Conservation (phyloP, 2,888 invertebrate species). For the Calameuta pallipes region DNA sequence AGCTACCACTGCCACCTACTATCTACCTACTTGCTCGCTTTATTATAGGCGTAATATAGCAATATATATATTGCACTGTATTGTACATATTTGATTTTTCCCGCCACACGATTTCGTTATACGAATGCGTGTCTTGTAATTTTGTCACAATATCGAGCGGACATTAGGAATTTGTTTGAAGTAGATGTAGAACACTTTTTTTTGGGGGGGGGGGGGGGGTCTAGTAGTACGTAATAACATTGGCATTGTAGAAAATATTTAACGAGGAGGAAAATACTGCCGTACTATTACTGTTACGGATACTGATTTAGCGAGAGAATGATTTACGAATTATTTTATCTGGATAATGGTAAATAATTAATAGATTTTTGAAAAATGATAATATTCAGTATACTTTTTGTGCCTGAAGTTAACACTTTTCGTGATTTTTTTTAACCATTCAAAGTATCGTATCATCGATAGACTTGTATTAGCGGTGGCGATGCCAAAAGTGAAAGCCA, state of each 20-base stretch:
- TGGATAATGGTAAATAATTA: background rate
- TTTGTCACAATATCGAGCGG: background rate
- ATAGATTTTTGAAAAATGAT: background rate
- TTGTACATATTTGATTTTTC: slow-evolving; percentile 11
- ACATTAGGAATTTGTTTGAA: background rate
- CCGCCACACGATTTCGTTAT: slow-evolving; percentile 36
- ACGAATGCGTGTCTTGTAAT: slow-evolving; percentile 10
- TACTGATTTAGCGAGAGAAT: background rate
- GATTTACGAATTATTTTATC: background rate
- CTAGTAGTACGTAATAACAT: background rate
- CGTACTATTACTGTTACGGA: background rate
- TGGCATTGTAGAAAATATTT: background rate
- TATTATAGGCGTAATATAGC: background rate
- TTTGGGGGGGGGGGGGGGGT: too few relatives aligned
- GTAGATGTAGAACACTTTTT: background rate
- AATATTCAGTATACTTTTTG: background rate
- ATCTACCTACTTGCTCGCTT: background rate
- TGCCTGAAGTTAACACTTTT: background rate
- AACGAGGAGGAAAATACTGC: background rate
- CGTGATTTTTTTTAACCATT: background rate
- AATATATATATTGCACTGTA: background rate
- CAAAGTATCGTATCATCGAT: background rate
- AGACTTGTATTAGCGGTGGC: background rate
- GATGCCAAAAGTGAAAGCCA: slow-evolving; percentile 6
- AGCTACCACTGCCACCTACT: background rate